Conservation (phyloP, 2,888 invertebrate species). For the Isoperla grammatica region DNA sequence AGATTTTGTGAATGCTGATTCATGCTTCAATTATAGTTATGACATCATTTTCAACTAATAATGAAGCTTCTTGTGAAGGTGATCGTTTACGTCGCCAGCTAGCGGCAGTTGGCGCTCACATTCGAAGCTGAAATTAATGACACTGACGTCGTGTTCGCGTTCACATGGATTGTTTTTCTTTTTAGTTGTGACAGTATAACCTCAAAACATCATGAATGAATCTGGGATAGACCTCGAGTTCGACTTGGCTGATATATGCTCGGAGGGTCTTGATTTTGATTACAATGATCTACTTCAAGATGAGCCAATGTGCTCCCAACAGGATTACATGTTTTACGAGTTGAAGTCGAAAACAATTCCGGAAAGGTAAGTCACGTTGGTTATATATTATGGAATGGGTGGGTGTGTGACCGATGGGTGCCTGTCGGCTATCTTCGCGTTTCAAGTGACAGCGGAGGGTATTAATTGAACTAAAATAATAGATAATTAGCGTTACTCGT, state of each 20-base stretch:
- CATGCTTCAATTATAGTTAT: neutral
- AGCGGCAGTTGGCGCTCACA: too few species aligned
- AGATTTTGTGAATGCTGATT: neutral
- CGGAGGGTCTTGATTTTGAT: constrained; percentile 51
- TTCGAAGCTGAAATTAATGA: too few species aligned
- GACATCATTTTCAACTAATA: neutral
- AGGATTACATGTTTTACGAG: constrained; percentile 59
- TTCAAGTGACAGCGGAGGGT: too few species aligned
- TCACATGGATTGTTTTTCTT: too few species aligned
- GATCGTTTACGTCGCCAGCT: too few species aligned
- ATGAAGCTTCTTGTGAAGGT: neutral
- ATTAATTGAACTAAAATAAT: too few species aligned
- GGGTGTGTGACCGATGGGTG: too few species aligned
- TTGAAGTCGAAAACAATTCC: constrained; percentile 43
- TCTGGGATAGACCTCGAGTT: constrained; percentile 61
- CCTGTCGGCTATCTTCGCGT: too few species aligned
- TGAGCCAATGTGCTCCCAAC: constrained; percentile 47
- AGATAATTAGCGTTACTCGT: too few species aligned
- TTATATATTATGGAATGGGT: too few species aligned
- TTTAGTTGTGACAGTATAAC: too few species aligned
- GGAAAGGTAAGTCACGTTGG: constrained; percentile 52
- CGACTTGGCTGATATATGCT: constrained; percentile 52
- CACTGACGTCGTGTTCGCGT: too few species aligned
- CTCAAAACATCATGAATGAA: constrained; percentile 50
- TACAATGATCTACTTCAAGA: constrained; percentile 52